Evolutionary conservation across 1,140 invertebrate species (phyloP), one percentile per base, ranked within the genome.

Genomic region (Triops longicaudatus): DNA sequence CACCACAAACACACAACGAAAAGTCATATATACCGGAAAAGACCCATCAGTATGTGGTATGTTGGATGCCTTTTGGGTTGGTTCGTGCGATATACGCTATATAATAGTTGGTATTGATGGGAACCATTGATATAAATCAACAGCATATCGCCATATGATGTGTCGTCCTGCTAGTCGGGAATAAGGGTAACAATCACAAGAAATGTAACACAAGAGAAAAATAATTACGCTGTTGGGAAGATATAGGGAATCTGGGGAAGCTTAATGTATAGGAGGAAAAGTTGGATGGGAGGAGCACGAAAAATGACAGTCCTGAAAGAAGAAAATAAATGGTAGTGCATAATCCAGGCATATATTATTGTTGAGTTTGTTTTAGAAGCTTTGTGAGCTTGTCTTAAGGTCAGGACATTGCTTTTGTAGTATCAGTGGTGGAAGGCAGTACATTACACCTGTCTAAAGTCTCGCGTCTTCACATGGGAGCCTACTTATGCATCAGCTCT

Each of bases 381-480:
- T 37, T 37, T 27, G 71, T 72, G 26, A 27, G 22, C 71, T 72
- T 27, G 22, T 6, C 2, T 63, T 63, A 63, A 63, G 22, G n/a
- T 17, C 44, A 50, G 22, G 50, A n/a, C 22, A n/a, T 63, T 22
- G 78, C 81, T 81, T 77, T 88, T 87, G n/a, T 85, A 93, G 93
- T 94, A 22, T 93, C 93, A 82, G 88, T 85, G 75, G 86, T 93
- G 26, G 91, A 94, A 79, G 93, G 93, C 3, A 86, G 91, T 43
- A 85, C 90, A 72, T 87, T 96, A 81, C 90, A 92, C 81, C 91
- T 96, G 81, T 91, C 88, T 42, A 88, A 90, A 82, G 92, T 95
- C 12, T 93, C 90, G 80, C 88, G 94, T 37, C 88, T 92, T 22
- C 92, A 96, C 81, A 96, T 96, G 89, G 94, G 93, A 7, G 90